phyloP scores from a whole-genome alignment of 2,888 invertebrate genomes.

The Hyposoter didymator region DNA sequence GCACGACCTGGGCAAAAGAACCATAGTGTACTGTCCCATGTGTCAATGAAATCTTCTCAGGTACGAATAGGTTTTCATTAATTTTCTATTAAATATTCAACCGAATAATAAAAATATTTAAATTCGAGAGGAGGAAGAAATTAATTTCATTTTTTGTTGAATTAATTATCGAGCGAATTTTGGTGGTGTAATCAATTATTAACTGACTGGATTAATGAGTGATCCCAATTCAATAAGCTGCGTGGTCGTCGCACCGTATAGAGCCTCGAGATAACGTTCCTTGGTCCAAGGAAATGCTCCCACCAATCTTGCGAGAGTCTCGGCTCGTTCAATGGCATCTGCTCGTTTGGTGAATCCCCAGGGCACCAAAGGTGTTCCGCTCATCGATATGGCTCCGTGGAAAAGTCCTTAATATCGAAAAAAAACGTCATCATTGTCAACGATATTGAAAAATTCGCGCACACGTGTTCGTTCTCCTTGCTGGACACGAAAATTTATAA shows the following conservation, averaged over 20 bases:
- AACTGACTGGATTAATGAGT: background rate
- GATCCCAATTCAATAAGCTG: background rate
- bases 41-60: background rate
- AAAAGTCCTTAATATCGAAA: slow-evolving; percentile 83
- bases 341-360: slow-evolving; percentile 82
- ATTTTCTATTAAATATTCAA: background rate
- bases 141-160: background rate
- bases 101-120: background rate
- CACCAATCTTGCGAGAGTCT: slow-evolving; percentile 80
- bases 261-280: slow-evolving; percentile 80
- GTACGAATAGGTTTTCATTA: background rate
- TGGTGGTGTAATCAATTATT: background rate
- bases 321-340: slow-evolving; percentile 71
- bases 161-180: no score
- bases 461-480: background rate
- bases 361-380: slow-evolving; percentile 85
- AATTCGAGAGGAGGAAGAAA: background rate
- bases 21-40: background rate
- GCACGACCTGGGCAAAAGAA: slow-evolving; percentile 67
- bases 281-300: slow-evolving; percentile 77
- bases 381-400: slow-evolving; percentile 86
- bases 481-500: background rate
- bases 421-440: background rate
- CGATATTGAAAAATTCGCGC: background rate
- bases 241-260: slow-evolving; percentile 83